Conservation (phyloP, 2,113 vertebrate genomes). For the Microcebus tavaratra region DNA sequence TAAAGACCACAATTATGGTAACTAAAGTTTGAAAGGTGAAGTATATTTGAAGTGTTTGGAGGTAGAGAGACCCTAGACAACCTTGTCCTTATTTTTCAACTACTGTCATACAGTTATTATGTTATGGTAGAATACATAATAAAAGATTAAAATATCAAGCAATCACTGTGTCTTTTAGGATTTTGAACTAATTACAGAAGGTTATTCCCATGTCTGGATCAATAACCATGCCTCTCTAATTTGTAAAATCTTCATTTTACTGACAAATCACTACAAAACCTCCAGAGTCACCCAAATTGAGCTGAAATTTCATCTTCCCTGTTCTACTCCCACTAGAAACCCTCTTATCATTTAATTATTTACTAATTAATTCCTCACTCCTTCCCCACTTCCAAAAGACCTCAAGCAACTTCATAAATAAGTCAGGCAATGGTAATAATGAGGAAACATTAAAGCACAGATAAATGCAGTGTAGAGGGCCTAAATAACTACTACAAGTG, state of each 20-base stretch:
- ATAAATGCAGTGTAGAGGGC: background rate
- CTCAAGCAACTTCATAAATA: constrained; percentile 31
- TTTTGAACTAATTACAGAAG: constrained; percentile 49
- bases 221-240: background rate
- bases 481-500: background rate
- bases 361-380: constrained; percentile 62
- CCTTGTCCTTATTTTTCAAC: background rate
- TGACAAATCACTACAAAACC: constrained; percentile 9
- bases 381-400: background rate
- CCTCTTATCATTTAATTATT: constrained; percentile 44
- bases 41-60: background rate
- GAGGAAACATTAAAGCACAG: background rate
- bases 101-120: background rate
- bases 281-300: constrained; percentile 25
- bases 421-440: background rate
- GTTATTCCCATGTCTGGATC: constrained; percentile 29
- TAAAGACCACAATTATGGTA: background rate
- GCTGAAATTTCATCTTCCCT: constrained; percentile 39
- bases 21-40: background rate
- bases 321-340: constrained; percentile 21
- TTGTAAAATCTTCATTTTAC: constrained; percentile 23
- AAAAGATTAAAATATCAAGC: constrained; percentile 46
- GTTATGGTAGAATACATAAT: background rate
- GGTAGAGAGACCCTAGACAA: background rate
- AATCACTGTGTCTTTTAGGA: constrained; percentile 6